A percentile compares a stretch with the other conserved stretches of the same genome.
Conservation (phyloP, 1,140 invertebrate genomes). For the Oscheius sp. region DNA sequence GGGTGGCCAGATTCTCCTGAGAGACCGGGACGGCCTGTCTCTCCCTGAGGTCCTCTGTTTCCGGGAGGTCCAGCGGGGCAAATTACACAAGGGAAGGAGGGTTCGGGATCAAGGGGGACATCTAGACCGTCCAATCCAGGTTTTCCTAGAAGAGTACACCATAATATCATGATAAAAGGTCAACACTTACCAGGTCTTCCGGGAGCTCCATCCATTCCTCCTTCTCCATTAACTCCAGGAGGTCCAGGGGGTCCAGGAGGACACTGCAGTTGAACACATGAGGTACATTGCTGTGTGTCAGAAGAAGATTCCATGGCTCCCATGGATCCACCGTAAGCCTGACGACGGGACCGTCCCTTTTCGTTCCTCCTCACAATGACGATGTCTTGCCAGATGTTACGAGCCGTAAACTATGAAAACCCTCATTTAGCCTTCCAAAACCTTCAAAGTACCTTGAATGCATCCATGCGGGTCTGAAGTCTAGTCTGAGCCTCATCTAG, state of each 20-base stretch:
- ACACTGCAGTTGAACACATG: constrained; percentile 59
- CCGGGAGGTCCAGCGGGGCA: constrained; percentile 29
- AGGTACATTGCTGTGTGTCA: constrained; percentile 52
- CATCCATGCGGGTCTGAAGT: constrained; percentile 53
- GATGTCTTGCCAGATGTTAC: constrained; percentile 53
- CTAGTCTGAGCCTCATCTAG: constrained; percentile 48
- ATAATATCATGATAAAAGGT: neutral
- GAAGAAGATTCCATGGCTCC: constrained; percentile 31
- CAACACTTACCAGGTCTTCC: constrained; percentile 2
- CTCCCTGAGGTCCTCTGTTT: constrained; percentile 49
- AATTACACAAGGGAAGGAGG: constrained; percentile 54
- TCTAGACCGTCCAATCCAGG: constrained; percentile 59
- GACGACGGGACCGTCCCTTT: constrained; percentile 48
- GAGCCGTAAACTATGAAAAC: constrained; percentile 48
- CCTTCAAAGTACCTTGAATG: constrained; percentile 49
- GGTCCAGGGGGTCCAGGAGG: constrained; percentile 58
- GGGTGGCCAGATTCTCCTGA: constrained; percentile 52
- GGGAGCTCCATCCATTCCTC: constrained; percentile 35
- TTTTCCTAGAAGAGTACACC: constrained; percentile 48
- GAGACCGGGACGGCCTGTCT: constrained; percentile 35
- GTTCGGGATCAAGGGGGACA: constrained; percentile 58
- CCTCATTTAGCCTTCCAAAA: constrained; percentile 12
- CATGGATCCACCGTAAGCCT: constrained; percentile 47
- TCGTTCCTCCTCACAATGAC: constrained; percentile 50
- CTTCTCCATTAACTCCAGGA: constrained; percentile 55